Evolutionary conservation across 2,888 invertebrate genomes (phyloP).

Genomic region (Selenia dentaria): DNA sequence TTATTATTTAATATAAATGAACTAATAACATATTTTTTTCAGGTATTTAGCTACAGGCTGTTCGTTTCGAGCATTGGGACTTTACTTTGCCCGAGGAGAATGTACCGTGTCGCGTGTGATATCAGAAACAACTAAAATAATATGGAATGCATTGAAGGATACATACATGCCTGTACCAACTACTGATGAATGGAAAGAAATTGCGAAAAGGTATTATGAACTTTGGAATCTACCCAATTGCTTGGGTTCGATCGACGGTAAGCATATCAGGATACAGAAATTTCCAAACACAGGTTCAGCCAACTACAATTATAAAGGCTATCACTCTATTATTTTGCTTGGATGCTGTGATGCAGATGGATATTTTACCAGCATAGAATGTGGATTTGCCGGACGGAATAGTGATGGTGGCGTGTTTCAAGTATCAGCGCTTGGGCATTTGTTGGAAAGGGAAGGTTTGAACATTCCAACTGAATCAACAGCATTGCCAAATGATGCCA

Average conservation of each 20-base stretch:
- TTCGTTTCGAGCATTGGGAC: constrained; percentile 4
- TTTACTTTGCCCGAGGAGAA: constrained; percentile 21
- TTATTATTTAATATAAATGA: constrained; percentile 6
- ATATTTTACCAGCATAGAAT: constrained; percentile 7
- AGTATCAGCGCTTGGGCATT: constrained; percentile 7
- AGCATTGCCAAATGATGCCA: constrained; percentile 16
- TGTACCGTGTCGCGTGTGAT: constrained; percentile 15
- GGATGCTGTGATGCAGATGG: too few species aligned
- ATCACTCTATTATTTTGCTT: too few species aligned
- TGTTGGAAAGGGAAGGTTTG: constrained; percentile 11
- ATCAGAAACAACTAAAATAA: constrained; percentile 18
- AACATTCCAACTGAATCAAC: constrained; percentile 13
- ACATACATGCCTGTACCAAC: constrained; percentile 15
- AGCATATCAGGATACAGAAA: constrained; percentile 22
- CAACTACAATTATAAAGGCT: constrained; percentile 20
- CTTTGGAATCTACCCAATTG: constrained; percentile 3
- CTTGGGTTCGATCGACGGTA: constrained; percentile 21
- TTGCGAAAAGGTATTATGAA: constrained; percentile 24
- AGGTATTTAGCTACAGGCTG: constrained; percentile 6
- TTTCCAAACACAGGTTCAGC: constrained; percentile 17
- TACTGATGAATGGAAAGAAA: constrained; percentile 8
- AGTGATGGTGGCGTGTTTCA: too few species aligned
- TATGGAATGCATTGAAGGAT: constrained; percentile 13
- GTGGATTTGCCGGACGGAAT: constrained; percentile 10
- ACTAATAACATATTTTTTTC: constrained; percentile 2